Evolutionary conservation across 2,888 invertebrate genomes (phyloP), one percentile per base, ranked within the genome.

Genomic region (Macroteleia sp.): DNA sequence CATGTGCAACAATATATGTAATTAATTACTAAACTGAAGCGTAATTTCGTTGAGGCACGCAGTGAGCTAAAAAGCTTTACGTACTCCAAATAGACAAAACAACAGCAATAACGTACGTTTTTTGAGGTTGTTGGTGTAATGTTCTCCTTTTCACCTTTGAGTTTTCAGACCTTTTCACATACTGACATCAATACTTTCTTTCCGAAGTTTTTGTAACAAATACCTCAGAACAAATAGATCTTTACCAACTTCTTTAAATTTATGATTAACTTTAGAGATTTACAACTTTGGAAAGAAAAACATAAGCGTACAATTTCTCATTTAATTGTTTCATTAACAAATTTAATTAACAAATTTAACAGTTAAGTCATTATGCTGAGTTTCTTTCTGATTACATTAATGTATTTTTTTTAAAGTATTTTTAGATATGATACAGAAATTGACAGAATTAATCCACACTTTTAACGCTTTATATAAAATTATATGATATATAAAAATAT

Each of bases 11-110:
- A 57, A 46, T 67, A 59, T 54, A 41, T 39, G 62, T 75, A 57
- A 69, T 69, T 75, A 69, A 75, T 69, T 69, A 75, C 50, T 46
- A 56, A 54, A 75, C 61, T 56, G 59, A 36, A 59, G 59, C 41
- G 56, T 42, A 69, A 69, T 69, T 62, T 69, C 39, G 69, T 34
- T 14, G 50, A 66, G 20, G 59, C 57, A 42, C 36, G 75, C 50
- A 56, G 69, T 30, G 41, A 50, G 36, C 44, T 62, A 62, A 67
- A 75, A 75, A 69, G 50, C 69, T 69, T 50, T 16, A 54, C 61
- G 59, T 61, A 48, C 61, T 67, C 17, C 19, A 28, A 74, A 66
- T 41, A 52, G 66, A 66, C 66, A 54, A 59, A 75, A 75, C 61
- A 75, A 56, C 54, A 50, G 59, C 52, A 66, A 66, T 57, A 66